Percentiles rank a stretch among this genome's conserved stretches.
Conservation (phyloP, 2,888 invertebrate species). For the Stegana nigrithorax region DNA sequence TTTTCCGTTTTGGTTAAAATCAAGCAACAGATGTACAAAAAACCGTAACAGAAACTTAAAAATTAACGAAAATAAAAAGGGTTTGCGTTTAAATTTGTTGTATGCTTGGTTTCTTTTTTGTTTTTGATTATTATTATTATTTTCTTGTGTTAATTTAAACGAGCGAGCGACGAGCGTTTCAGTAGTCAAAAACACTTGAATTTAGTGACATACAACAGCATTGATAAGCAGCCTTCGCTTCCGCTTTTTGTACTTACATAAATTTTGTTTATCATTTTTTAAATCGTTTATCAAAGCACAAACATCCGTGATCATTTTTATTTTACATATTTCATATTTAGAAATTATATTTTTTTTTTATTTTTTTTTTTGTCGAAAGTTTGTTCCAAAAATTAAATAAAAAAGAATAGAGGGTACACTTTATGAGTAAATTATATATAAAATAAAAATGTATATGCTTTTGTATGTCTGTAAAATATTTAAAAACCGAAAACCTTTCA, state of each 20-base stretch:
- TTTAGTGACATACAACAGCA: neutral
- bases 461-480: constrained; percentile 7
- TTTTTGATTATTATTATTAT: neutral
- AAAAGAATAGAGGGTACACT: constrained; percentile 30
- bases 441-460: neutral
- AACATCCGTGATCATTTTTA: too few relatives aligned
- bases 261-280: constrained; percentile 30
- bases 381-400: constrained; percentile 24
- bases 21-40: neutral
- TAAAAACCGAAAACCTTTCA: constrained; percentile 37
- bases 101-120: neutral
- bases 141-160: neutral
- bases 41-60: too few relatives aligned
- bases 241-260: constrained; percentile 63
- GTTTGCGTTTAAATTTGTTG: neutral
- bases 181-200: neutral
- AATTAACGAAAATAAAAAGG: neutral
- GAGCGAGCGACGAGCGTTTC: too few relatives aligned
- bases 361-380: constrained; percentile 9
- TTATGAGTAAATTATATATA: constrained; percentile 31
- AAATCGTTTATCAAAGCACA: constrained; percentile 37
- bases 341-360: too few relatives aligned
- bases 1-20: too few relatives aligned
- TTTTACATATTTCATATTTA: too few relatives aligned
- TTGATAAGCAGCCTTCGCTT: constrained; percentile 22